Percentiles rank a stretch among this genome's conserved stretches.
Evolutionary conservation across 2,888 invertebrate species (phyloP).

Genomic region (Apeira syringaria): DNA sequence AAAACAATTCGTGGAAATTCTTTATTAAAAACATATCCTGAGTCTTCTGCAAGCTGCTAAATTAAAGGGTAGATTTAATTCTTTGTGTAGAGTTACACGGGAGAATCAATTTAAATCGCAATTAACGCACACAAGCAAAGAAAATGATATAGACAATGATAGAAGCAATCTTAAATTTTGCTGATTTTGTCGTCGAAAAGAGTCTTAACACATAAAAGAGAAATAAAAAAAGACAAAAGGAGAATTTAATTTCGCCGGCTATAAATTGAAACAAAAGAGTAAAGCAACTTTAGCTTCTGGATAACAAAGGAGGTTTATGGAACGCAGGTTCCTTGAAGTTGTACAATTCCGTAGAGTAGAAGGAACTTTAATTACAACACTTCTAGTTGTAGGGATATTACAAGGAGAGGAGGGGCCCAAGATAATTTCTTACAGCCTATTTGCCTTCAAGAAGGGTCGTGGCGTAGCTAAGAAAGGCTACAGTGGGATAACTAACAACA

Average conservation of each 20-base stretch:
- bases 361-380: slow-evolving; percentile 66
- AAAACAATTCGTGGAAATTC: too few species aligned
- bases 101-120: slow-evolving; percentile 7
- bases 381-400: slow-evolving; percentile 56
- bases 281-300: slow-evolving; percentile 15
- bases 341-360: slow-evolving; percentile 19
- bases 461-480: slow-evolving; percentile 20
- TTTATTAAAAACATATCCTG: too few species aligned
- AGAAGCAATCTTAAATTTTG: slow-evolving; percentile 2
- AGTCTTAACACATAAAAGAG: slow-evolving; percentile 11
- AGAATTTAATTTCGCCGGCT: slow-evolving; percentile 16
- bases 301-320: slow-evolving; percentile 31
- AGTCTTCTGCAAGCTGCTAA: too few species aligned
- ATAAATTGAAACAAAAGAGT: slow-evolving; percentile 29
- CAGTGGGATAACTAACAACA: slow-evolving; percentile 9
- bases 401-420: slow-evolving; percentile 45
- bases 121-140: slow-evolving; percentile 2
- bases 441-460: slow-evolving; percentile 48
- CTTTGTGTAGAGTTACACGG: background rate
- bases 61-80: background rate
- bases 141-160: too few species aligned
- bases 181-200: slow-evolving; percentile 2
- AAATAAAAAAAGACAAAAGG: slow-evolving; percentile 19
- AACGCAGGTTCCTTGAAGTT: slow-evolving; percentile 29
- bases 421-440: slow-evolving; percentile 75